Conservation (phyloP, 1,140 invertebrate genomes). For the Scaptomyza montana region DNA sequence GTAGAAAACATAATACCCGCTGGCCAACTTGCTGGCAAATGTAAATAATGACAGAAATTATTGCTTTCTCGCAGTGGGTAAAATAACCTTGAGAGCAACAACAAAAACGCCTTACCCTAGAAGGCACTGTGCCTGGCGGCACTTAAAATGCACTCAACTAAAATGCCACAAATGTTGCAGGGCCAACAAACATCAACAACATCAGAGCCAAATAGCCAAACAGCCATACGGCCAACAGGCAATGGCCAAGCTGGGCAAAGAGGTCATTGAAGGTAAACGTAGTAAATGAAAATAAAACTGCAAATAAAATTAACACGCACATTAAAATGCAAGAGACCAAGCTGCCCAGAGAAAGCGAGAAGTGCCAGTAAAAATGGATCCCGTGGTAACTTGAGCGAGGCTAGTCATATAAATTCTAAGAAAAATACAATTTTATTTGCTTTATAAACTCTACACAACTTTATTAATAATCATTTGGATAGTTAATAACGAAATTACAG, state of each 20-base stretch:
- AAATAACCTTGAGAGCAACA: constrained; percentile 48
- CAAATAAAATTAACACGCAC: constrained; percentile 63
- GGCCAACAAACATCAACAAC: constrained; percentile 40
- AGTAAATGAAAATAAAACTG: constrained; percentile 63
- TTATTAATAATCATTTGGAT: no score
- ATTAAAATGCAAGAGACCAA: constrained; percentile 42
- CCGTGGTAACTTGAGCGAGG: background rate
- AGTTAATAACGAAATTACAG: no score
- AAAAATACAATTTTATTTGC: no score
- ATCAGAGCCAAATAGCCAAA: constrained; percentile 23
- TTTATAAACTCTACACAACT: no score
- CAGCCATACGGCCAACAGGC: constrained; percentile 22
- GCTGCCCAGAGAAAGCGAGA: background rate
- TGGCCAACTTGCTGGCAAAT: constrained; percentile 32
- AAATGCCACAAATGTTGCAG: constrained; percentile 59
- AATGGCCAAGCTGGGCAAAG: constrained; percentile 38
- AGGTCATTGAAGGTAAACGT: constrained; percentile 55
- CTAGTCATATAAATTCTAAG: background rate
- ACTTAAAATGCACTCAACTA: constrained; percentile 68
- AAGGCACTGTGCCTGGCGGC: constrained; percentile 29
- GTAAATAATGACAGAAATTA: constrained; percentile 52
- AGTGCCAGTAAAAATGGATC: background rate
- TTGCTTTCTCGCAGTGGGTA: constrained; percentile 9
- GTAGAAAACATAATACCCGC: constrained; percentile 18
- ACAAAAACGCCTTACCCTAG: background rate